Evolutionary conservation across 2,888 invertebrate species (phyloP).

Genomic region (Teleiodes luculella): DNA sequence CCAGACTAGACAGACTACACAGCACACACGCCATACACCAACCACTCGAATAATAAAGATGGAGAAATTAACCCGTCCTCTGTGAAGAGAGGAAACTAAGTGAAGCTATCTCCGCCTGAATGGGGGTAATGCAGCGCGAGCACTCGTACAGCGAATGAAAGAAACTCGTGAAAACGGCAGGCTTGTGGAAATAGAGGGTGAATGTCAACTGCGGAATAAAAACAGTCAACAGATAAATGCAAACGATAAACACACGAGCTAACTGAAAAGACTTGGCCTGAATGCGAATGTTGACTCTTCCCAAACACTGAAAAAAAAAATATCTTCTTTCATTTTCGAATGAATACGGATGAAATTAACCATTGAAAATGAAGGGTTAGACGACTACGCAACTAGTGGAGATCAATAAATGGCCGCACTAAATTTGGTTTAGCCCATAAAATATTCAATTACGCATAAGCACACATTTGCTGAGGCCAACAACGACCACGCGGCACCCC

Average conservation of each 20-base stretch:
- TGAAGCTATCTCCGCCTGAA: slow-evolving; percentile 76
- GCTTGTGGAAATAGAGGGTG: slow-evolving; percentile 74
- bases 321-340: slow-evolving; percentile 24
- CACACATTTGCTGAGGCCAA: slow-evolving; percentile 77
- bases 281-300: slow-evolving; percentile 56
- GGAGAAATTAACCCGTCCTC: slow-evolving; percentile 74
- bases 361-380: slow-evolving; percentile 29
- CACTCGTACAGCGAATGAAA: slow-evolving; percentile 72
- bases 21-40: slow-evolving; percentile 63
- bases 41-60: slow-evolving; percentile 78
- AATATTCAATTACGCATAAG: slow-evolving; percentile 79
- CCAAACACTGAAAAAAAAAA: slow-evolving; percentile 35
- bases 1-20: slow-evolving; percentile 65
- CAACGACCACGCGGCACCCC: slow-evolving; percentile 78
- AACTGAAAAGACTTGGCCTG: slow-evolving; percentile 64
- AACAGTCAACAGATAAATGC: slow-evolving; percentile 79
- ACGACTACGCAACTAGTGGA: slow-evolving; percentile 36
- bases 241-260: slow-evolving; percentile 72
- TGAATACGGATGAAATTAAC: slow-evolving; percentile 33
- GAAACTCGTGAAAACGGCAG: slow-evolving; percentile 65
- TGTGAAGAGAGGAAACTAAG: slow-evolving; percentile 76
- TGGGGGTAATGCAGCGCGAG: slow-evolving; percentile 70
- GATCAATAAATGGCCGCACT: slow-evolving; percentile 67
- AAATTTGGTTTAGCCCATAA: slow-evolving; percentile 70
- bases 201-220: slow-evolving; percentile 76